Conservation (phyloP, 2,113 vertebrate genomes). For the Terrapene triunguis region DNA sequence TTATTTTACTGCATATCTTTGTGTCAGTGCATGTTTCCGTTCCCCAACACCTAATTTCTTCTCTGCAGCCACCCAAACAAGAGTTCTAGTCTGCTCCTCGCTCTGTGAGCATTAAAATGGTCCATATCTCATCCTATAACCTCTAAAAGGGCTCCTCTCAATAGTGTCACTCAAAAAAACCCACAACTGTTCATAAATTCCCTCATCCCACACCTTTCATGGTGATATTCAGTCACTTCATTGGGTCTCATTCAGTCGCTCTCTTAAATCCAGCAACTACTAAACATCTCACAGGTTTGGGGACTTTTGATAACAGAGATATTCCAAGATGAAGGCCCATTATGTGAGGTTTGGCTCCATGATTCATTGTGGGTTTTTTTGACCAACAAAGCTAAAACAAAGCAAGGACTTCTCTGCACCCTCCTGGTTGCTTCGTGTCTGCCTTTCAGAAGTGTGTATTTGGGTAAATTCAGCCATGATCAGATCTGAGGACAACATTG, state of each 20-base stretch:
- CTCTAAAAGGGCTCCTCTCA: not conserved
- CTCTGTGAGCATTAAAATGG: not conserved
- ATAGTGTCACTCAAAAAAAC: not conserved
- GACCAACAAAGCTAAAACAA: not conserved
- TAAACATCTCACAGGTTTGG: not conserved
- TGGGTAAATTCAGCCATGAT: not conserved
- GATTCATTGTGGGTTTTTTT: not conserved
- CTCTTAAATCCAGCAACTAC: not conserved
- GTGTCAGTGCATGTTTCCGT: not conserved
- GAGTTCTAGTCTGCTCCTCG: not conserved
- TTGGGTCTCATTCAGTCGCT: not conserved
- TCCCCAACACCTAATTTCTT: not conserved
- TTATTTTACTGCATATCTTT: not conserved
- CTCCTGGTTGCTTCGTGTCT: not conserved
- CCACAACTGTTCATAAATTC: not conserved
- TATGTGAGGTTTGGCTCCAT: not conserved
- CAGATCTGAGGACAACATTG: not conserved
- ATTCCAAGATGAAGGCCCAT: not conserved
- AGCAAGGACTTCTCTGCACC: not conserved
- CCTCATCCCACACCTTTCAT: not conserved
- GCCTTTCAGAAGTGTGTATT: not conserved
- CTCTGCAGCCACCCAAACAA: not conserved
- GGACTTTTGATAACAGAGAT: not conserved
- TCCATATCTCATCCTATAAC: not conserved
- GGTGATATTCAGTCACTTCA: not conserved